Conservation (phyloP, 30 jellyfish, hydroid and myxozoan genomes). For the Haliclystus octoradiatus region DNA sequence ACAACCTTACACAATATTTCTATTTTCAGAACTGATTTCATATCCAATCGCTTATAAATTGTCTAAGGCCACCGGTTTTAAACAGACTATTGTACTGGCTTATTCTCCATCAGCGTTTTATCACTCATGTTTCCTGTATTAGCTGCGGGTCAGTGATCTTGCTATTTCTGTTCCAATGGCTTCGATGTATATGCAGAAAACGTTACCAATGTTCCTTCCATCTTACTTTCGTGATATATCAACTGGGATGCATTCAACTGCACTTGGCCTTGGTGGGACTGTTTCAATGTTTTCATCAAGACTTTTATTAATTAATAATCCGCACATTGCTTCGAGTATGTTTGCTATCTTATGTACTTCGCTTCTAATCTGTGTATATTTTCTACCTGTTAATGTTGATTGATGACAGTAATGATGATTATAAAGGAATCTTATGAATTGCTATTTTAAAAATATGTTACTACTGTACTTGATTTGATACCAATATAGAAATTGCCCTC, state of each 20-base stretch:
- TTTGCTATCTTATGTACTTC: too few species aligned
- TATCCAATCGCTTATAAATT: not conserved
- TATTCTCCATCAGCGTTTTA: not conserved
- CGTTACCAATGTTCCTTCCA: not conserved
- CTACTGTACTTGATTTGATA: too few species aligned
- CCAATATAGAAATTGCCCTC: too few species aligned
- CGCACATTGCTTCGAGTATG: too few species aligned
- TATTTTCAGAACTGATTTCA: not conserved
- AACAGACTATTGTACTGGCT: not conserved
- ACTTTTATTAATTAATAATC: not conserved
- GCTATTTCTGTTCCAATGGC: not conserved
- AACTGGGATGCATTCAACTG: not conserved
- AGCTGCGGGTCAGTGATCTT: not conserved
- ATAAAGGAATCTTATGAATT: too few species aligned
- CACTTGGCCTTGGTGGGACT: not conserved
- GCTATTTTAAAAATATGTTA: too few species aligned
- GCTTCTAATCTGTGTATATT: too few species aligned
- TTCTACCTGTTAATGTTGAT: too few species aligned
- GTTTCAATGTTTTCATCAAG: not conserved
- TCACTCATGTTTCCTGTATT: not conserved
- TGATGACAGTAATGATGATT: too few species aligned
- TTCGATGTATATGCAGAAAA: not conserved
- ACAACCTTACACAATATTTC: not conserved
- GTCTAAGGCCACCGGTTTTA: not conserved
- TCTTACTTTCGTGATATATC: not conserved